These are phyloP conservation scores for Porites lobata DNA, from an alignment of 92 coral and sea anemone genomes.

Conservation along the genomic window DNA sequence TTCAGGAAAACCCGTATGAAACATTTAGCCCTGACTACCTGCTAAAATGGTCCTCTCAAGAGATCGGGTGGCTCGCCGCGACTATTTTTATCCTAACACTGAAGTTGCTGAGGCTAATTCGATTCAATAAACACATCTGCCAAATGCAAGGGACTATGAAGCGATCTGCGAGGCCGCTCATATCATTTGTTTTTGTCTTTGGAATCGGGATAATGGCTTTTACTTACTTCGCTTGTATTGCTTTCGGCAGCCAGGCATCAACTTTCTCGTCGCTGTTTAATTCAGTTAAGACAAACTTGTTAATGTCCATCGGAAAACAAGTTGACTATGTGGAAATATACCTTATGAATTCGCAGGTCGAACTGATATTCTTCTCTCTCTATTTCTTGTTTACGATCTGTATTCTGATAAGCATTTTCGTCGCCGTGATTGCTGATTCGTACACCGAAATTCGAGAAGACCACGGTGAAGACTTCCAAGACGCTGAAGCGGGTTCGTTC, in stretches of 20 bases:
- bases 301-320: conserved; percentile 79
- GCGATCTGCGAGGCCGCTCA: conserved; percentile 67
- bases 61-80: conserved; percentile 67
- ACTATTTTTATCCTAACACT: conserved; percentile 79
- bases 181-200: conserved; percentile 76
- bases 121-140: conserved; percentile 77
- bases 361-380: conserved; percentile 62
- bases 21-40: conserved; percentile 80
- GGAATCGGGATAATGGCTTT: conserved; percentile 70
- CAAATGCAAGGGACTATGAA: conserved; percentile 80
- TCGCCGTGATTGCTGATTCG: conserved; percentile 75
- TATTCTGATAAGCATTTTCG: conserved; percentile 74
- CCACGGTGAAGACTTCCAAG: conserved; percentile 34
- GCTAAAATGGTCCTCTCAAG: conserved; percentile 77
- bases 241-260: conserved; percentile 63
- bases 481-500: conserved; percentile 64
- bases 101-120: conserved; percentile 74
- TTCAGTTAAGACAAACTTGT: conserved; percentile 59
- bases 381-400: conserved; percentile 64
- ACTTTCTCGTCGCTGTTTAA: conserved; percentile 76
- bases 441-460: conserved; percentile 55
- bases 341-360: conserved; percentile 43
- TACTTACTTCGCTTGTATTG: conserved; percentile 76
- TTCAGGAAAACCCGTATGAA: conserved; percentile 77
- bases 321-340: conserved; percentile 71